Evolutionary conservation across 37 sponge, comb jelly and placozoan genomes (phyloP), one percentile per base, ranked within the genome.

Genomic region (Spongilla lacustris): DNA sequence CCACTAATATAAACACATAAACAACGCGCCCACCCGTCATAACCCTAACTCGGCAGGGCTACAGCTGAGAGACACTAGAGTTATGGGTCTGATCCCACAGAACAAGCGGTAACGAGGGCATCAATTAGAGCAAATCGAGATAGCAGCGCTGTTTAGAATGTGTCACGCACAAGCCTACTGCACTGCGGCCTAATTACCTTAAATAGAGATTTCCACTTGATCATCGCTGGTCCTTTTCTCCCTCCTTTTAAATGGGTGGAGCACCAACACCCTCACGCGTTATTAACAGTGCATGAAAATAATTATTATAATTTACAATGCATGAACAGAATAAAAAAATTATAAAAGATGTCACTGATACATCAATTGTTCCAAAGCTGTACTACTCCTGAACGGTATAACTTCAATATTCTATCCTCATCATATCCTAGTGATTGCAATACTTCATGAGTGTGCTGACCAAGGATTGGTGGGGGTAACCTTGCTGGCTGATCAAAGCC

Each of bases 391-490:
- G 58, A 19, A 0, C 11, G 58, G 1, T 58, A 1, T 6, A 58
- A 17, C 58, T 1, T 58, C 21, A 17, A 14, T 58, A 58, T 58
- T 17, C 19, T 58, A 17, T 58, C 58, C 14, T 58, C 50, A 49
- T 78, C 35, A 37, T 49, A 23, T 1, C 24, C 46, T 8, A 78
- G 8, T 21, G 35, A 38, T 26, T 49, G 26, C 35, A 78, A 48
- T 78, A 78, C 79, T 49, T 78, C 79, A 49, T 21, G 29, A 19
- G 79, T 78, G 26, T 78, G 79, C 29, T 78, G 79, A 78, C 79
- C 79, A 50, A 78, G 79, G 29, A 48, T 49, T 3, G 79, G 79
- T 4, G 79, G 79, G 2, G 79, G 49, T 48, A 78, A 78, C 50
- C 79, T 78, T 21, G 38, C 29, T 26, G 79, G 50, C 26, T 41